These are phyloP conservation scores for Spialia ferax DNA, from an alignment of 2,888 invertebrate species.

Conservation along the genomic window DNA sequence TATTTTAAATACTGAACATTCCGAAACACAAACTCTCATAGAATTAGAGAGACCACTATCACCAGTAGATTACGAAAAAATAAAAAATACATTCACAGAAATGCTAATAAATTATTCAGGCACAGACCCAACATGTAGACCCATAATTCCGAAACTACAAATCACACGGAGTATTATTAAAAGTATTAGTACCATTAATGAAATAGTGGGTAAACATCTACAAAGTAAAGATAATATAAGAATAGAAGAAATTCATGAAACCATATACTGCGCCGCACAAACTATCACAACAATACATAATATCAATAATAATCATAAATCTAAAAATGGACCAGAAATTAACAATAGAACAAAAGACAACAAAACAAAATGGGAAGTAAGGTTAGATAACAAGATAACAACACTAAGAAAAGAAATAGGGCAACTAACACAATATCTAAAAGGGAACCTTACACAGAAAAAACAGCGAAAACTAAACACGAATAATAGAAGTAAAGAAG, in stretches of 20 bases:
- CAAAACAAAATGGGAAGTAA: conserved; percentile 2
- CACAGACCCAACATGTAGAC: conserved; percentile 24
- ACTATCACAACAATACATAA: conserved; percentile 5
- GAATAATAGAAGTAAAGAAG: background rate
- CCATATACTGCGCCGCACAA: conserved; percentile 14
- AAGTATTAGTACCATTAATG: background rate
- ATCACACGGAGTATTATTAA: background rate
- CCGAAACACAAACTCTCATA: conserved; percentile 10
- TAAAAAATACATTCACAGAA: conserved; percentile 20
- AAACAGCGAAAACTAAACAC: conserved; percentile 13
- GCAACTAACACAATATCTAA: conserved; percentile 7
- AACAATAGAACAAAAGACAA: background rate
- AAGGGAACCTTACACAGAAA: conserved; percentile 17
- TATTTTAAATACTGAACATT: background rate
- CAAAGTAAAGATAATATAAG: background rate
- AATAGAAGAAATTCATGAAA: conserved; percentile 12
- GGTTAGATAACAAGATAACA: conserved; percentile 6
- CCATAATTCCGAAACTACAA: conserved; percentile 21
- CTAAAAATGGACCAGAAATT: background rate
- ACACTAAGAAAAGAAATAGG: conserved; percentile 17
- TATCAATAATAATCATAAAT: background rate
- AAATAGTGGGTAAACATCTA: background rate
- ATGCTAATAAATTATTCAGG: conserved; percentile 30
- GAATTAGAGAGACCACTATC: background rate
- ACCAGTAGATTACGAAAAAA: background rate